A percentile compares a stretch with the other conserved stretches of the same genome.
phyloP scores from a whole-genome alignment of 2,797 vertebrate genomes.

The Craterocephalus amniculus region DNA sequence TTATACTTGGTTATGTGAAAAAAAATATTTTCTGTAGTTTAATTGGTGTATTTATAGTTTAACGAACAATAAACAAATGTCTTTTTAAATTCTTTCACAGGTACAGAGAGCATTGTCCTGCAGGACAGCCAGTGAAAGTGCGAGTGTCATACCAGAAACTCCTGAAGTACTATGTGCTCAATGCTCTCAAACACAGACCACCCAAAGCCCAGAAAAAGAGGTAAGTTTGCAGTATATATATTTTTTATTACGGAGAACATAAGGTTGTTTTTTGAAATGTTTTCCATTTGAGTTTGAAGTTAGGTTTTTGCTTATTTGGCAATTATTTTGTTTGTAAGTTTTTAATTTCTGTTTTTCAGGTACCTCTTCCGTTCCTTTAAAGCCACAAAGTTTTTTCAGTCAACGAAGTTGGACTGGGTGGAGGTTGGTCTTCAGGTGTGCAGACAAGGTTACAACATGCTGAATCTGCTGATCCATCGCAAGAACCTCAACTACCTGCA shows the following conservation, averaged over 20 bases:
- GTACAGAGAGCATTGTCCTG: constrained; percentile 98
- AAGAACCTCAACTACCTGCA: constrained; percentile 99
- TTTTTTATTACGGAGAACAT: neutral
- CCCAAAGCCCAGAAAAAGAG: constrained; percentile 99
- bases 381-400: constrained; percentile 99
- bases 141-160: constrained; percentile 98
- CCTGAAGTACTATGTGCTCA: constrained; percentile 98
- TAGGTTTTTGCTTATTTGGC: neutral
- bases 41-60: neutral
- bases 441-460: constrained; percentile 99
- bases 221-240: constrained; percentile 66
- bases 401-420: constrained; percentile 99
- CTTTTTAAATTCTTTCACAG: constrained; percentile 68
- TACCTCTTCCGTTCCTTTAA: constrained; percentile 99
- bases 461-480: constrained; percentile 97
- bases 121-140: constrained; percentile 98
- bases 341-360: constrained; percentile 70
- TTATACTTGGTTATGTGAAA: neutral
- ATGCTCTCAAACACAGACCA: constrained; percentile 97
- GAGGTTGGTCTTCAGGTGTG: constrained; percentile 98
- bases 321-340: neutral
- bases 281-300: neutral
- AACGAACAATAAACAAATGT: neutral
- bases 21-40: neutral
- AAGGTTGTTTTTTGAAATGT: neutral